phyloP scores from a whole-genome alignment of 2,888 invertebrate species.

The Drosophila tanythrix region DNA sequence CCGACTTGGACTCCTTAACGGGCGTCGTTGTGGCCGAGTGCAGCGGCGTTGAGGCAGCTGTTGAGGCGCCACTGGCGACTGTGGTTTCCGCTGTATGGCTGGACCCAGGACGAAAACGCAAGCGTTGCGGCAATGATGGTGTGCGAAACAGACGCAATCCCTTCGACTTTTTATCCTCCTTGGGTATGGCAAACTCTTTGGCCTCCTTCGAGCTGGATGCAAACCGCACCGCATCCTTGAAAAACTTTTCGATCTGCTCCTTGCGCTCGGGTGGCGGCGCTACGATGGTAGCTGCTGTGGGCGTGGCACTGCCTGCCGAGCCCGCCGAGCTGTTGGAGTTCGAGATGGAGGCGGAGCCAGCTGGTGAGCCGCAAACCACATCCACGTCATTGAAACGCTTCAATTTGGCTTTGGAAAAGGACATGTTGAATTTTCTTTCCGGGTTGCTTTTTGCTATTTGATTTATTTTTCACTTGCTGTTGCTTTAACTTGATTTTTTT shows the following conservation, averaged over 20 bases:
- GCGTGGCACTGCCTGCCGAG: constrained; percentile 65
- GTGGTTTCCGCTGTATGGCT: constrained; percentile 45
- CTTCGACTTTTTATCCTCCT: constrained; percentile 83
- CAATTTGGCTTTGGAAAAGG: constrained; percentile 85
- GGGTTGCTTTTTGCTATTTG: constrained; percentile 15
- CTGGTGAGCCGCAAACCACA: constrained; percentile 77
- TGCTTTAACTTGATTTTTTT: constrained; percentile 27
- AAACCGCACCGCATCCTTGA: constrained; percentile 84
- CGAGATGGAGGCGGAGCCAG: constrained; percentile 40
- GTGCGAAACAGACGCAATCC: constrained; percentile 83
- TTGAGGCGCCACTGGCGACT: constrained; percentile 53
- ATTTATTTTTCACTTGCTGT: constrained; percentile 2
- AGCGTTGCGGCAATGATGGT: constrained; percentile 84
- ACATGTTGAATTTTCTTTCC: constrained; percentile 62
- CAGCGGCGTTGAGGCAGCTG: constrained; percentile 81
- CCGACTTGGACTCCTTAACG: constrained; percentile 84
- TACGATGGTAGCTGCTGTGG: constrained; percentile 46
- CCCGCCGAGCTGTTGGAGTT: constrained; percentile 63
- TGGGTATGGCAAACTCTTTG: constrained; percentile 83
- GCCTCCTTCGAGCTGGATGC: constrained; percentile 81
- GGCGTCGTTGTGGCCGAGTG: constrained; percentile 82
- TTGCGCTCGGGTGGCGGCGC: constrained; percentile 78
- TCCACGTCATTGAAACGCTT: constrained; percentile 85
- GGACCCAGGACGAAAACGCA: constrained; percentile 79
- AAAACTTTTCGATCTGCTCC: constrained; percentile 85